Evolutionary conservation across 2,113 vertebrate species (phyloP).

Genomic region (Morphnarchus princeps): DNA sequence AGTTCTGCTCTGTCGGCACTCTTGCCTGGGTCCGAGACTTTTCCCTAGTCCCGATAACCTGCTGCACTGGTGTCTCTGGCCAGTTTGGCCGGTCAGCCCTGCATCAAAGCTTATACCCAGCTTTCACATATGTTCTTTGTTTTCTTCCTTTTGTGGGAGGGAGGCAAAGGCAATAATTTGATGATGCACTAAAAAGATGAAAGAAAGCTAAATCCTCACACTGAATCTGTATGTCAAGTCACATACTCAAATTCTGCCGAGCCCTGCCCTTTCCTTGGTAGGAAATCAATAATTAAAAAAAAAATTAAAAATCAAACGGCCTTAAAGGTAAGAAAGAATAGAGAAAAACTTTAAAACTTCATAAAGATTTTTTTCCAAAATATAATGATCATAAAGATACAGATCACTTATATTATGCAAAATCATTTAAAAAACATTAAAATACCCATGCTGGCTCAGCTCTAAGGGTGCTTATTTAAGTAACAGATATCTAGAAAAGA

Average conservation of each 20-base stretch:
- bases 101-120: background rate
- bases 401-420: background rate
- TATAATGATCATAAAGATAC: background rate
- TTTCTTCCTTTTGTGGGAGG: background rate
- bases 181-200: background rate
- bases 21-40: background rate
- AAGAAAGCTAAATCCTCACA: background rate
- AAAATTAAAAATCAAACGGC: background rate
- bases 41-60: background rate
- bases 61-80: background rate
- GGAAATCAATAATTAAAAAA: background rate
- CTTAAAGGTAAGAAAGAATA: background rate
- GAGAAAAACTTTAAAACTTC: background rate
- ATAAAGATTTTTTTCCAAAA: background rate
- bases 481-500: background rate
- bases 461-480: background rate
- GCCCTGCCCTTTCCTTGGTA: background rate
- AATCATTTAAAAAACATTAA: background rate
- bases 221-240: background rate
- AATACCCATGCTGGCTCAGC: background rate
- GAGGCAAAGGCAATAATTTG: background rate
- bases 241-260: background rate
- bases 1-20: background rate
- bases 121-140: background rate
- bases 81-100: background rate